Evolutionary conservation across 2,888 invertebrate species (phyloP).

Genomic region (Hirtodrosophila cameraria): DNA sequence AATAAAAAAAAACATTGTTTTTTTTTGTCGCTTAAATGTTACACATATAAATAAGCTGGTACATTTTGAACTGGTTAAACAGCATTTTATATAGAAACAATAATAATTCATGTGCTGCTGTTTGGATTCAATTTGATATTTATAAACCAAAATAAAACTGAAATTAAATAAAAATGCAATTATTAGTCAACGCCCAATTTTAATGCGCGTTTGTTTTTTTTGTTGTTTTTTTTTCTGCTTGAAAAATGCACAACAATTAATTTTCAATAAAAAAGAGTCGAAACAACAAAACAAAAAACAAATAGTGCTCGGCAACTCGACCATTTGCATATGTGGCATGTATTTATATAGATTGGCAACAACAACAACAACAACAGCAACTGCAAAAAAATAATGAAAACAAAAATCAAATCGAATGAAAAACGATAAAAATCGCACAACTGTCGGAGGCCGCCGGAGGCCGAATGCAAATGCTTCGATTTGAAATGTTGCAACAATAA

Average conservation of each 20-base stretch:
- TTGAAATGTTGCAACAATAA: slow-evolving; percentile 82
- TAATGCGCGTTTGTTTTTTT: too few species aligned
- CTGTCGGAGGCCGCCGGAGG: slow-evolving; percentile 59
- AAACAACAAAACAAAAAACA: slow-evolving; percentile 7
- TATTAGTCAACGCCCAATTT: slow-evolving; percentile 69
- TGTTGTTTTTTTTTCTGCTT: slow-evolving; percentile 19
- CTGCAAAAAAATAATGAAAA: slow-evolving; percentile 39
- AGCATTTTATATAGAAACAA: neutral
- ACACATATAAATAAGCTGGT: neutral
- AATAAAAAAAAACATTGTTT: too few species aligned
- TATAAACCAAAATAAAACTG: slow-evolving; percentile 28
- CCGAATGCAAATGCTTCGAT: slow-evolving; percentile 57
- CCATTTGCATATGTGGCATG: slow-evolving; percentile 53
- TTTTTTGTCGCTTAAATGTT: neutral
- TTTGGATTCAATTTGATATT: slow-evolving; percentile 29
- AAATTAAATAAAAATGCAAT: slow-evolving; percentile 58
- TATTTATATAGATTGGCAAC: slow-evolving; percentile 24
- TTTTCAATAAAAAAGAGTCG: slow-evolving; percentile 46
- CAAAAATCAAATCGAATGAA: slow-evolving; percentile 48
- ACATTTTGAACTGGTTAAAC: neutral
- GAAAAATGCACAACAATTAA: slow-evolving; percentile 71
- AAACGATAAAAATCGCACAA: slow-evolving; percentile 63
- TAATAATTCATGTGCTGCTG: slow-evolving; percentile 8
- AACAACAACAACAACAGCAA: slow-evolving; percentile 11
- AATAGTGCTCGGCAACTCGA: slow-evolving; percentile 10